Evolutionary conservation across 2,797 vertebrate species (phyloP), one percentile per base, ranked within the genome.

Genomic region (Selene dorsalis): DNA sequence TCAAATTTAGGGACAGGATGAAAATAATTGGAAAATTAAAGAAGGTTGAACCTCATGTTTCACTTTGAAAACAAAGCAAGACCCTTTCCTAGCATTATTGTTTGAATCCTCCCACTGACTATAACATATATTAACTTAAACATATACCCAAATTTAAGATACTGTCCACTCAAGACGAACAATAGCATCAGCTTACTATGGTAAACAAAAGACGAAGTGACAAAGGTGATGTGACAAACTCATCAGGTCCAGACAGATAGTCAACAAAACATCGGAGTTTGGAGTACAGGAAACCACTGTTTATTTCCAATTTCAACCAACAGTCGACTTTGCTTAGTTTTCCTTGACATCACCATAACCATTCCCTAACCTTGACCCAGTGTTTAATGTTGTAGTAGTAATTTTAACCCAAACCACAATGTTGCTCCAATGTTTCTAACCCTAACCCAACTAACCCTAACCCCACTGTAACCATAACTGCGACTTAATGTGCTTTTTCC

Each of bases 101-200:
- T 71, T 43, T 74, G 35, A 66, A 35, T 16, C 47, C 22, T 80
- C 20, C 18, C 45, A 20, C 18, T 20, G 45, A 48, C 45, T 18
- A 48, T 48, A 9, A 48, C 3, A 20, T 48, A 48, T 20, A 48
- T 20, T n/a, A 20, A 48, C 8, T 32, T 20, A 32, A 32, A 1
- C 4, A 4, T 32, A 18, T 32, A 32, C 8, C 48, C 48, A 9
- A 50, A 8, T 48, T 48, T 48, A 48, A 52, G 12, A 39, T 16
- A 18, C 52, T 3, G 24, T 53, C 16, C 43, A n/a, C 32, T 14
- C 3, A 43, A 32, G 41, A 62, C 38, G 11, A 73, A 22, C 24
- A 24, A 38, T 16, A 39, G 53, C 45, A 68, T 22, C 24, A 10
- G 65, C 16, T 30, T 5, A 3, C 12, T 13, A 12, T 41, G 39